phyloP scores from a whole-genome alignment of 2,113 vertebrate species.

The Centropus unirufus region DNA sequence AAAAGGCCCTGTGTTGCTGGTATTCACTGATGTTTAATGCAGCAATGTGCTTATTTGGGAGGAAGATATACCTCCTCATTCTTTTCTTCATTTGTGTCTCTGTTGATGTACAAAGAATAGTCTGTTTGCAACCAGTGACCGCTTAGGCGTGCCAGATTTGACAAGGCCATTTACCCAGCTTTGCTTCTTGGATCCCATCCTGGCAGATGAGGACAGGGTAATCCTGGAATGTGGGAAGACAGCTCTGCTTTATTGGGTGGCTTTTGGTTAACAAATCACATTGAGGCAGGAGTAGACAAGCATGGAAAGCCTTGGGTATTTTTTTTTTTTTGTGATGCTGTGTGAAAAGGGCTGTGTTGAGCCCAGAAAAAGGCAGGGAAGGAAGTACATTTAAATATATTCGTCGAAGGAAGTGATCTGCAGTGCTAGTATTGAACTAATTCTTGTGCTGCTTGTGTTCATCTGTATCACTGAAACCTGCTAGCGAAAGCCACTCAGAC shows the following conservation, averaged over 20 bases:
- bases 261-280: neutral
- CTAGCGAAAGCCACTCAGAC: no score
- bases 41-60: neutral
- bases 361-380: neutral
- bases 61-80: neutral
- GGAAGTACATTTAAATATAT: neutral
- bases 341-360: accelerated
- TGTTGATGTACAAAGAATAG: neutral
- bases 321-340: neutral
- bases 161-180: neutral
- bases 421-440: neutral
- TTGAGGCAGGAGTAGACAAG: neutral
- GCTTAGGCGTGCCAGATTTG: neutral
- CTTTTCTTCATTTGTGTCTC: neutral
- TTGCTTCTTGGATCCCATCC: neutral
- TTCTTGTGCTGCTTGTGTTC: neutral
- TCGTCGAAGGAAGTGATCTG: neutral
- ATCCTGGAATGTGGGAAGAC: neutral
- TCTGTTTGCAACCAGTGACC: neutral
- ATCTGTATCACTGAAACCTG: neutral
- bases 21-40: neutral
- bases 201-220: neutral
- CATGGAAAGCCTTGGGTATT: neutral
- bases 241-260: neutral
- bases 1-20: neutral